Base-by-base conservation (phyloP, 2,888 invertebrate species). In the Galerucella nymphaeae region DNA sequence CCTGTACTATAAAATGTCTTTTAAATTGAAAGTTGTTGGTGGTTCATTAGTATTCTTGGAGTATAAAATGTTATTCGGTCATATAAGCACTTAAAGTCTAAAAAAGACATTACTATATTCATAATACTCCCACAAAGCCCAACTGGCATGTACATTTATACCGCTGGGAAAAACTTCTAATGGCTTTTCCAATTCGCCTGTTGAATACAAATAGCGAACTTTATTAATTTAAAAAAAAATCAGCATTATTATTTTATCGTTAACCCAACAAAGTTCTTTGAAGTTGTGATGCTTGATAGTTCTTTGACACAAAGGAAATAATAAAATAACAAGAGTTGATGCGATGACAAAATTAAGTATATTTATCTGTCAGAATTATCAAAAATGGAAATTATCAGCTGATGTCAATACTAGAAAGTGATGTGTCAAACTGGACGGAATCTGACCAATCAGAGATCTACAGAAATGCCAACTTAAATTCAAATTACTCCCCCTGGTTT, bases 91-190 rank as follows among this genome's bases (percentile, higher is more conserved):
- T 42, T 13, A 53, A 53, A 53, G 38, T 50, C 38, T 20, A 53
- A 16, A 45, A 38, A 53, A 65, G 38, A 53, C 53, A 65, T 65
- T 65, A 30, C 23, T 42, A 45, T 64, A 53, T 53, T 53, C 55
- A 65, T 65, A 65, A 65, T 65, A 18, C n/a, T 14, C 53, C 18
- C 23, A 57, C 13, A 66, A 55, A 57, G 57, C 57, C 66, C 16
- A 55, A 57, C 41, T 66, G 66, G 55, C 57, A 42, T 66, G 57
- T 66, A 45, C 45, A 11, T 45, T 13, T 13, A 45, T 45, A 45
- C 13, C 45, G 11, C 45, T 45, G 45, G 45, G 45, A 14, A 8
- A 38, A 38, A 38, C 30, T 38, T 38, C 30, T 38, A 9, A 38
- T 1, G 8, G 30, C 8, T 38, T 38, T 38, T 38, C 30, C 30